Conservation (phyloP, 2,113 vertebrate genomes). For the Periophthalmus modestus region DNA sequence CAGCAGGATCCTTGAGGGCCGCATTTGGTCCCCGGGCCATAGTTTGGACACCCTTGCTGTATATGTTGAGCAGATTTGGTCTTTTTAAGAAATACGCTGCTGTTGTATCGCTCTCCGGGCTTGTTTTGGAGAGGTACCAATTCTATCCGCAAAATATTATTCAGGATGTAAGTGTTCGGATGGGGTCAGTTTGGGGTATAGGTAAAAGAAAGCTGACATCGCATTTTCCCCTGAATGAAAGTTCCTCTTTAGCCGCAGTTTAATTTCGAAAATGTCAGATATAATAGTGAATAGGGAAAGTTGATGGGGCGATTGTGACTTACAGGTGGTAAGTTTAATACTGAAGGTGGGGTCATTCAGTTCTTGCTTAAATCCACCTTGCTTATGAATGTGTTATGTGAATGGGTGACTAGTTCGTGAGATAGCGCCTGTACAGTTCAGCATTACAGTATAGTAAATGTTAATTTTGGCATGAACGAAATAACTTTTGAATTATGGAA, state of each 20-base stretch:
- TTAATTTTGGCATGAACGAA: too few relatives aligned
- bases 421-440: too few relatives aligned
- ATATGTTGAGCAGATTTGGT: background rate
- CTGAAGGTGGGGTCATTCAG: background rate
- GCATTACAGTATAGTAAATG: too few relatives aligned
- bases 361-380: background rate
- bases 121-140: background rate
- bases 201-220: background rate
- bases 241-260: background rate
- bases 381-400: too few relatives aligned
- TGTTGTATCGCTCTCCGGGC: background rate
- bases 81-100: background rate
- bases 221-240: background rate
- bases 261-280: background rate
- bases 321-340: background rate
- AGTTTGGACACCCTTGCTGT: too few relatives aligned
- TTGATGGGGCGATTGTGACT: background rate
- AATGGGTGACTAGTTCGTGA: too few relatives aligned
- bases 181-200: background rate
- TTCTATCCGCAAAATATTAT: slow-evolving; percentile 1
- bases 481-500: too few relatives aligned
- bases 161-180: background rate
- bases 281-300: background rate
- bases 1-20: too few relatives aligned
- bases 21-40: too few relatives aligned